phyloP scores from a whole-genome alignment of 2,888 invertebrate genomes.

The Plusia festucae region DNA sequence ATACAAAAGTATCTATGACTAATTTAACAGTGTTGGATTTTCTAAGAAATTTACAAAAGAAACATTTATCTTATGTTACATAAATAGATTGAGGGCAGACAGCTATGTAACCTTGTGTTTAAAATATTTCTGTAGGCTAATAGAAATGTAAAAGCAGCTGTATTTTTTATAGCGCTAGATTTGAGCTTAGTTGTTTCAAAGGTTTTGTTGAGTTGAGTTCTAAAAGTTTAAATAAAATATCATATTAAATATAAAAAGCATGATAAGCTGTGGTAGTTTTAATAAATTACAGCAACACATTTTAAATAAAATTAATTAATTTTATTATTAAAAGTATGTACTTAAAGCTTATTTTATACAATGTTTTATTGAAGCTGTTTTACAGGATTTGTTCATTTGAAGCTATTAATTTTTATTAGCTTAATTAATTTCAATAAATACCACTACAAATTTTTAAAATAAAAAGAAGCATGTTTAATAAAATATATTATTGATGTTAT shows the following conservation, averaged over 20 bases:
- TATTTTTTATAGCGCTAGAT: no score
- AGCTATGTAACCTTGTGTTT: constrained; percentile 2
- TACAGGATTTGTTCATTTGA: neutral
- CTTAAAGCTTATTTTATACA: no score
- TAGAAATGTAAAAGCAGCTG: neutral
- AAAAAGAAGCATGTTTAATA: no score
- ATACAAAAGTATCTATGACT: neutral
- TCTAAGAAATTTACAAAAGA: neutral
- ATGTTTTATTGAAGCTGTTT: neutral
- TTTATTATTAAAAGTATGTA: no score
- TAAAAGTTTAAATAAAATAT: no score
- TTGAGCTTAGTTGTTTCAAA: no score
- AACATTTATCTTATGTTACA: neutral
- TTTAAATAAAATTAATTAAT: no score
- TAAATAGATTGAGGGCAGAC: constrained; percentile 5
- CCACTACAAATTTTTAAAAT: neutral
- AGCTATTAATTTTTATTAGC: neutral
- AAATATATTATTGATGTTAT: no score
- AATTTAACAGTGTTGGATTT: neutral
- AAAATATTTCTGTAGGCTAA: neutral
- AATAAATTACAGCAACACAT: no score
- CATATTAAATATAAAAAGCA: no score
- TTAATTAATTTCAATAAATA: neutral
- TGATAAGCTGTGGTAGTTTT: no score
- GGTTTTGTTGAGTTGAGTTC: no score